phyloP scores from a whole-genome alignment of 2,113 vertebrate species.

The Bujurquina vittata region DNA sequence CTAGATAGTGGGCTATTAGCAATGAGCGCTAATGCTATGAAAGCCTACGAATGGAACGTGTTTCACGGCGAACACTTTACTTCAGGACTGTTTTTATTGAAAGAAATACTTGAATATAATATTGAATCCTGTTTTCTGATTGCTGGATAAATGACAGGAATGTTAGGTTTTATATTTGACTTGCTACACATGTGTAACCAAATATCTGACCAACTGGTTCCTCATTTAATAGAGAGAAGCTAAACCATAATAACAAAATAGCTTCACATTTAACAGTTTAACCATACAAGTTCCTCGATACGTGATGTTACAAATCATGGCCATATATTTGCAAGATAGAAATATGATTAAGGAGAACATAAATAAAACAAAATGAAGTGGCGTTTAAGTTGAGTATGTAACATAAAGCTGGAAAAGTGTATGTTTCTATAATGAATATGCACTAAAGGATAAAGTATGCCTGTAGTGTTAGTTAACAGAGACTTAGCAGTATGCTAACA shows the following conservation, averaged over 20 bases:
- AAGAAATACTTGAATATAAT: conserved; percentile 63
- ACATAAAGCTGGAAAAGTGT: neutral
- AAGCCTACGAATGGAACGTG: neutral
- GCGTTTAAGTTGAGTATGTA: neutral
- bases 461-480: neutral
- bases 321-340: neutral
- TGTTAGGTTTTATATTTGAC: neutral
- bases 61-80: neutral
- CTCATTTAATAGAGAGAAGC: neutral
- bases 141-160: neutral
- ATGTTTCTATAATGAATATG: neutral
- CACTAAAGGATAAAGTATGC: neutral
- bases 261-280: neutral
- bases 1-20: neutral
- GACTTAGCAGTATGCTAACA: conserved; percentile 3
- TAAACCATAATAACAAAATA: neutral
- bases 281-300: neutral
- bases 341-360: neutral
- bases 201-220: neutral
- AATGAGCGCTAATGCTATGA: neutral
- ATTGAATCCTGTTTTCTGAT: conserved; percentile 27
- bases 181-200: neutral
- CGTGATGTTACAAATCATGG: neutral
- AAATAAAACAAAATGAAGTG: neutral
- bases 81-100: conserved; percentile 8